These are phyloP conservation scores for Dicaeum eximium DNA, from an alignment of 2,113 vertebrate genomes.

Conservation along the genomic window DNA sequence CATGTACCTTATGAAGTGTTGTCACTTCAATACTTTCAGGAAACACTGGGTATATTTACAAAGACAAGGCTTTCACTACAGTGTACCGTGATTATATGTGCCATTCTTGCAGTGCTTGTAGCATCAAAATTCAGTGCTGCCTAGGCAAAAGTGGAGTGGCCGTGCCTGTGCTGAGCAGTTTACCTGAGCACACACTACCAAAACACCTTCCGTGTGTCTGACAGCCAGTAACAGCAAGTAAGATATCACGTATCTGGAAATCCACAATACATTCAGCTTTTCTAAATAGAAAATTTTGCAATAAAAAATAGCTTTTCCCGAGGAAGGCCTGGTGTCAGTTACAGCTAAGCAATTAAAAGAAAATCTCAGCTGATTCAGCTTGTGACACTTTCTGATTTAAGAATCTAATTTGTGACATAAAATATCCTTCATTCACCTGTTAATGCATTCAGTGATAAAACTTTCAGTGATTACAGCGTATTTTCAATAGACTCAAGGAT, in stretches of 20 bases:
- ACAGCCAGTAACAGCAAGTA: neutral
- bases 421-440: neutral
- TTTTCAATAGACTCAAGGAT: neutral
- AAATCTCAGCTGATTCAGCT: neutral
- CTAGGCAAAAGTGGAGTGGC: neutral
- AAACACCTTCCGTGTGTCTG: neutral
- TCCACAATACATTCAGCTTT: neutral
- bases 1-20: neutral
- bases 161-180: neutral
- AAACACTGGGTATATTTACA: neutral
- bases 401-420: neutral
- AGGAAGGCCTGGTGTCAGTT: neutral
- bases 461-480: neutral
- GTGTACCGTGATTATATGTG: fast-evolving
- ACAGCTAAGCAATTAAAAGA: neutral
- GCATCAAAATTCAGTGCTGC: neutral
- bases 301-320: neutral
- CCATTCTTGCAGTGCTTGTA: neutral
- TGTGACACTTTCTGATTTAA: neutral
- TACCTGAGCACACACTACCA: neutral
- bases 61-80: neutral
- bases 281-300: neutral
- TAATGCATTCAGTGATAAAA: neutral
- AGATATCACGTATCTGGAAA: neutral
- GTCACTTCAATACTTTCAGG: neutral